phyloP scores from a whole-genome alignment of 2,888 invertebrate species.

The Augiades crinisus region DNA sequence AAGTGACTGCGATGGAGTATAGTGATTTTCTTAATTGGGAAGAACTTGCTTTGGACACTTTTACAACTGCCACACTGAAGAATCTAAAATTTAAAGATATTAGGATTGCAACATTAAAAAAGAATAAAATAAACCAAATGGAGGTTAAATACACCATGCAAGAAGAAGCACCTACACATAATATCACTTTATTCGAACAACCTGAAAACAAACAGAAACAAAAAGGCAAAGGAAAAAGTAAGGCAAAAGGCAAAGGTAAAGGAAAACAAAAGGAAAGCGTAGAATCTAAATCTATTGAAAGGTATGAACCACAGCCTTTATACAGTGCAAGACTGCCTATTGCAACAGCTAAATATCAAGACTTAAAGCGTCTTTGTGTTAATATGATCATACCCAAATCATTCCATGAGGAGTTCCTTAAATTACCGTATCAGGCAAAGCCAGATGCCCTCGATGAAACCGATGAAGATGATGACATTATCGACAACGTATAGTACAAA shows the following conservation, averaged over 20 bases:
- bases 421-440: too few relatives aligned
- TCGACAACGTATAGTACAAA: too few relatives aligned
- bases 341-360: constrained; percentile 11
- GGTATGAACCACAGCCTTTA: constrained; percentile 5
- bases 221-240: too few relatives aligned
- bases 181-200: constrained; percentile 23
- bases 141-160: constrained; percentile 27
- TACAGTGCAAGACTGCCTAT: constrained; percentile 13
- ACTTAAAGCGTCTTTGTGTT: constrained; percentile 21
- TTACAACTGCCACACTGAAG: constrained; percentile 27
- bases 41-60: constrained; percentile 8
- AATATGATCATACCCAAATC: constrained; percentile 19
- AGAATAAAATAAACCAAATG: constrained; percentile 27
- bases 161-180: constrained; percentile 16
- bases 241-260: constrained; percentile 26
- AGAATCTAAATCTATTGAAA: too few relatives aligned
- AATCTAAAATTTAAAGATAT: constrained; percentile 27
- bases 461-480: too few relatives aligned
- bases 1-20: constrained; percentile 18
- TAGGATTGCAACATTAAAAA: constrained; percentile 27
- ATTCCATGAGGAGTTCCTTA: constrained; percentile 7
- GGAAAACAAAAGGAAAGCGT: constrained; percentile 22
- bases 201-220: too few relatives aligned
- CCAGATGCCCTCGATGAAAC: too few relatives aligned
- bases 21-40: constrained; percentile 25